Evolutionary conservation across 2,888 invertebrate species (phyloP), one percentile per base, ranked within the genome.

Genomic region (Merodon equestris): DNA sequence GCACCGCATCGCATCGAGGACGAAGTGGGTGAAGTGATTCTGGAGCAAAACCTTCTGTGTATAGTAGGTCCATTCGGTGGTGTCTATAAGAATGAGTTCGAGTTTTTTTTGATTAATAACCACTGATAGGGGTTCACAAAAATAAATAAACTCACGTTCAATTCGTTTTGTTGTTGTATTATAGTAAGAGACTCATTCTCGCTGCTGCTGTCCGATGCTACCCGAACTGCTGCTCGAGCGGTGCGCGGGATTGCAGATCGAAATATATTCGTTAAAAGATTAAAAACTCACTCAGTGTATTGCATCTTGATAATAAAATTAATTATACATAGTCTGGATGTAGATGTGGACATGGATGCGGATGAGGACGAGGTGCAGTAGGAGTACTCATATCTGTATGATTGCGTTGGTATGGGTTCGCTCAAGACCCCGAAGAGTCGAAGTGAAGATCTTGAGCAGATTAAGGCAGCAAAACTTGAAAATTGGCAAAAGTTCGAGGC

Each of bases 201-300:
- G 58, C 63, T 67, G 57, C 58, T 67, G 61, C 67, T 54, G 40
- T 45, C 45, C 3, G 27, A 2, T 27, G 27, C 27, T 27, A 27
- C 27, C 27, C 27, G 27, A 2, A 34, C 40, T 61, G 61, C 10
- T 77, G 61, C 48, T 54, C 53, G 48, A 61, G 79, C 79, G 79
- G 68, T 74, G 50, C 50, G 54, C 38, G 74, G 70, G 53, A 34
- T 63, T 67, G 68, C 79, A 82, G 83, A 83, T 83, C 82, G 77
- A 81, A 82, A 82, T 82, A 82, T 82, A 82, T 83, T 83, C 83
- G 82, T 83, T 83, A 83, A 82, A 75, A 83, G 83, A 82, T 83
- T 81, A 76, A 81, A 77, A 82, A 82, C 81, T 81, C 71, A 76
- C 76, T 81, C 76, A 76, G 76, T 82, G 81, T 81, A 77, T 83